phyloP scores from a whole-genome alignment of 2,113 vertebrate genomes.

The Irena cyanogastra region DNA sequence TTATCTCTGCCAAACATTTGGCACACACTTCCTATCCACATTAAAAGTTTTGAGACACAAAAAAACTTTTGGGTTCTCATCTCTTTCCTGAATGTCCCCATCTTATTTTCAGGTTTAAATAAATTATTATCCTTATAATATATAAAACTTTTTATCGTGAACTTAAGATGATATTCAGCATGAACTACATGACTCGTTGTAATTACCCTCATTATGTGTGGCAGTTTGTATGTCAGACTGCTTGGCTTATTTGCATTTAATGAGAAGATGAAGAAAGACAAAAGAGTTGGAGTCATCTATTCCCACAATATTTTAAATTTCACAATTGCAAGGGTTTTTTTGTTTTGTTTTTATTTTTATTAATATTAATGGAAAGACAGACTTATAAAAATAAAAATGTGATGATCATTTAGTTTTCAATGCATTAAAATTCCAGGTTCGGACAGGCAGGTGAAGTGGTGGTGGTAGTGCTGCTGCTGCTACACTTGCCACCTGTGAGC shows the following conservation, averaged over 20 bases:
- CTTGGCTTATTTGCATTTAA: neutral
- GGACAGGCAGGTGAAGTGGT: neutral
- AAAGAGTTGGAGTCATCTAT: neutral
- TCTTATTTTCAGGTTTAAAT: neutral
- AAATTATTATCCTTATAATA: neutral
- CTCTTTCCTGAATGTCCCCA: neutral
- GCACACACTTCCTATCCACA: neutral
- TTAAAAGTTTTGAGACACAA: neutral
- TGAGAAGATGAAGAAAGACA: neutral
- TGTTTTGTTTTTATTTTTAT: rapidly evolving
- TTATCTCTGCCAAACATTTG: neutral
- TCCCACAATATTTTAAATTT: neutral
- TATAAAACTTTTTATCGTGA: neutral
- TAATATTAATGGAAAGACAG: neutral
- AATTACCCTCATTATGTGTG: neutral
- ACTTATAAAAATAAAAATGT: neutral
- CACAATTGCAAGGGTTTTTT: neutral
- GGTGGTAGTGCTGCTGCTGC: neutral
- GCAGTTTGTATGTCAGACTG: neutral
- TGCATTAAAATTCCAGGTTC: neutral
- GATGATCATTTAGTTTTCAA: neutral
- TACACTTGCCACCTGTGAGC: neutral
- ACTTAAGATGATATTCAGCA: neutral
- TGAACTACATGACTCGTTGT: neutral
- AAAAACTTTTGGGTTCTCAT: neutral